These are phyloP conservation scores for Catagonus wagneri DNA, from an alignment of 2,113 vertebrate species.

Conservation along the genomic window DNA sequence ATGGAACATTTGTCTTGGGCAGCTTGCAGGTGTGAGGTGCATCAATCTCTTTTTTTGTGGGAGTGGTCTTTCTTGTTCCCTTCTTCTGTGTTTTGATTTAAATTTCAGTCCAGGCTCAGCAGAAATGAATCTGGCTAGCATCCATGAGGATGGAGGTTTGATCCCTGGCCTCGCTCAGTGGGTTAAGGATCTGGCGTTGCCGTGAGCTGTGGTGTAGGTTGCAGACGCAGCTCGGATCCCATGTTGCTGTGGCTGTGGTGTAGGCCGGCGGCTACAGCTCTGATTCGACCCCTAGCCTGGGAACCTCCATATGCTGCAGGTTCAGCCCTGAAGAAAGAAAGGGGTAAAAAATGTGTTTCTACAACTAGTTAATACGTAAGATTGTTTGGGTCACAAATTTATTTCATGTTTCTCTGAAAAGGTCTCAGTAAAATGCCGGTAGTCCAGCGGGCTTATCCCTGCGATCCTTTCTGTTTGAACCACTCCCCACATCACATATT, in stretches of 20 bases:
- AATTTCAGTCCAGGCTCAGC: not conserved
- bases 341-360: not conserved
- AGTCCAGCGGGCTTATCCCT: not conserved
- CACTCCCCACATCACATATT: not conserved
- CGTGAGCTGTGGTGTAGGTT: no score
- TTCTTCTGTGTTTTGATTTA: slow-evolving; percentile 1
- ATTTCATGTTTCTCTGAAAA: slow-evolving; percentile 23
- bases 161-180: no score
- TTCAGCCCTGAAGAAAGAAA: no score
- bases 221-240: no score
- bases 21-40: not conserved
- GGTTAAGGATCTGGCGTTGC: no score
- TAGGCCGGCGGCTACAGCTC: no score
- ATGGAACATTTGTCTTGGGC: not conserved
- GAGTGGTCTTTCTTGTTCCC: not conserved
- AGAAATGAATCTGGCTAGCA: no score
- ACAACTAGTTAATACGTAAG: not conserved
- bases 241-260: no score
- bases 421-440: not conserved
- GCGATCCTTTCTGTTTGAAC: not conserved
- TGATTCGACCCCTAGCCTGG: no score
- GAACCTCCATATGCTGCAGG: no score
- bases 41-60: not conserved
- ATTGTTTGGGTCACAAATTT: not conserved
- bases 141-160: no score